These are phyloP conservation scores for Scleropages formosus DNA, from an alignment of 2,797 vertebrate genomes.

Conservation along the genomic window DNA sequence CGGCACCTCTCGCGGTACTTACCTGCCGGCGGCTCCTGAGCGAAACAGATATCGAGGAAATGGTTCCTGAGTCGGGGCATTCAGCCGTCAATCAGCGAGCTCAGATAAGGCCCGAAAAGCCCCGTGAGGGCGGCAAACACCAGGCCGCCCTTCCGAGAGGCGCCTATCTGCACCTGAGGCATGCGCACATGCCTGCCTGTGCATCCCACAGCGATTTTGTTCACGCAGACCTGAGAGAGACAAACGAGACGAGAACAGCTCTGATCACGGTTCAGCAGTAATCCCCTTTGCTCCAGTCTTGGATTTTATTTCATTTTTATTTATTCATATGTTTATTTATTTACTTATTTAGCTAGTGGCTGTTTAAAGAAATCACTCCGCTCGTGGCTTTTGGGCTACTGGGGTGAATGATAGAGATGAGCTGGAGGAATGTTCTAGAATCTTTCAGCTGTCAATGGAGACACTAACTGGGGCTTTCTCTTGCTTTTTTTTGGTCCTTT, in stretches of 20 bases:
- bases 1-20: neutral
- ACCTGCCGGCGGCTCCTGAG: neutral
- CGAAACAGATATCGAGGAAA: slow-evolving; percentile 22
- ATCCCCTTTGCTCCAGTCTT: slow-evolving; percentile 84
- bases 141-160: neutral
- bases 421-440: slow-evolving; percentile 71
- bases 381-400: slow-evolving; percentile 73
- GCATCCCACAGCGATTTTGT: slow-evolving; percentile 38
- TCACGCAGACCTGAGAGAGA: slow-evolving; percentile 39
- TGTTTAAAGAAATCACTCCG: slow-evolving; percentile 79
- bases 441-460: slow-evolving; percentile 58
- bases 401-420: slow-evolving; percentile 70
- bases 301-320: slow-evolving; percentile 55
- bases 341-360: slow-evolving; percentile 72
- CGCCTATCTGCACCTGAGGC: neutral
- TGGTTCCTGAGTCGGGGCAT: slow-evolving; percentile 16
- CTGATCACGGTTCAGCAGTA: slow-evolving; percentile 77
- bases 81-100: slow-evolving; percentile 17
- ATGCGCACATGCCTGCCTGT: slow-evolving; percentile 7
- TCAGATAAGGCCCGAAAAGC: slow-evolving; percentile 19
- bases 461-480: neutral
- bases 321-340: slow-evolving; percentile 41
- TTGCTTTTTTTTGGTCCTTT: no score
- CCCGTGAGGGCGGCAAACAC: neutral
- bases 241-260: slow-evolving; percentile 51